Base-by-base conservation (phyloP, 2,888 invertebrate genomes). In the Cheilosia vernalis region DNA sequence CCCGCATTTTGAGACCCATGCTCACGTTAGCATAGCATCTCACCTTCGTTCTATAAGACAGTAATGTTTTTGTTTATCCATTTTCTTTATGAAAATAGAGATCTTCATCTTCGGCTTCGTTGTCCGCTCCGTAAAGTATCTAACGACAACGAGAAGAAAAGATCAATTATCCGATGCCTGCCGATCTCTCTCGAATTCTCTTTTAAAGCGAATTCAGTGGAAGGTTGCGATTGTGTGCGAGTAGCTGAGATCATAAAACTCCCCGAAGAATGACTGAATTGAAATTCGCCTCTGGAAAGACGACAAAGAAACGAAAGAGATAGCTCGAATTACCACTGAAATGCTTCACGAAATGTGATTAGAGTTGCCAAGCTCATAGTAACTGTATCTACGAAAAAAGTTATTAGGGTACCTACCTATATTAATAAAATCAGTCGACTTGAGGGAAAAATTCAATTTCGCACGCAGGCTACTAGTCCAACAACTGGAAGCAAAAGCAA, bases 241-340 rank as follows among this genome's bases (percentile, higher is more conserved):
- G 67, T 61, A 69, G 63, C 47, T 61, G 63, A 37, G 61, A 76
- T 74, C 78, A 80, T 85, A 76, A 74, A 80, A 85, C 80, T 80
- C 70, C 66, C 9, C 33, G 10, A 33, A 10, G 33, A 33, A 33
- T 33, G 37, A 37, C 64, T 74, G 64, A 80, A 85, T 63, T 70
- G 81, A 76, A 85, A 85, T 76, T 85, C 81, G 85, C 85, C 81
- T 67, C 63, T 61, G 72, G 67, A 81, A 74, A 30, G 60, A 27
- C 42, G 24, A 60, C 44, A 51, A 66, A 61, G 13, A 64, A 66
- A 70, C 4, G 67, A 85, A 72, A 76, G 77, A 85, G 85, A 77
- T 76, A 69, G 47, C 44, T 19, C n/a, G 44, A 13, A 42, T 9
- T 21, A 24, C 15, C 21, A 56, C 17, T 55, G 21, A 49, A 49